Conservation (phyloP, 1,140 invertebrate species). For the Zaprionus ghesquierei region DNA sequence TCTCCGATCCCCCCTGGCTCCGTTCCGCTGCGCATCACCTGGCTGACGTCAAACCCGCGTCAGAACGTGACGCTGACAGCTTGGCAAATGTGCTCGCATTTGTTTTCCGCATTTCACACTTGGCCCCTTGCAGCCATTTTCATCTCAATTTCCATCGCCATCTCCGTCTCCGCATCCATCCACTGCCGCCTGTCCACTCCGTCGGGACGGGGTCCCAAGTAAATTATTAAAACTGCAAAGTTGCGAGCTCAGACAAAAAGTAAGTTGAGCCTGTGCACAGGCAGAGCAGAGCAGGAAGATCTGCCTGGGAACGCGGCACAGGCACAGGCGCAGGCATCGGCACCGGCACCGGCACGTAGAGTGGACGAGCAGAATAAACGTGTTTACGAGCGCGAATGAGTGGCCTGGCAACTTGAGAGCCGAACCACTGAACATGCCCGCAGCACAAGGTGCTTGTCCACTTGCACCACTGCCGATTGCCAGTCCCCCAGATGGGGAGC, state of each 20-base stretch:
- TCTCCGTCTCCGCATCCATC: background rate
- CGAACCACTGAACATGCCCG: background rate
- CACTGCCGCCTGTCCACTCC: conserved; percentile 16
- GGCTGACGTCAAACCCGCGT: conserved; percentile 4
- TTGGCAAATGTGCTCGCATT: conserved; percentile 45
- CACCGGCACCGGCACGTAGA: too few species aligned
- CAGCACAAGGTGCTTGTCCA: background rate
- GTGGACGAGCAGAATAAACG: conserved; percentile 29
- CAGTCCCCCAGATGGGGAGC: background rate
- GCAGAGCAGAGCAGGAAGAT: background rate
- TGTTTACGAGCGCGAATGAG: conserved; percentile 51
- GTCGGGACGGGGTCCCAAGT: conserved; percentile 7
- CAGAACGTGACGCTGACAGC: conserved; percentile 27
- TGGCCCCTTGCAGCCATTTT: background rate
- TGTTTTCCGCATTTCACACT: conserved; percentile 28
- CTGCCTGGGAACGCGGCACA: background rate
- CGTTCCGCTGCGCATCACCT: background rate
- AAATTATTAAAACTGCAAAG: conserved; percentile 60
- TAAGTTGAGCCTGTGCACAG: background rate
- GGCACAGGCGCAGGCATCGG: background rate
- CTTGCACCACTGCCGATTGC: background rate
- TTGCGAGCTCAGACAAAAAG: conserved; percentile 26
- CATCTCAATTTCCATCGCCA: conserved; percentile 17
- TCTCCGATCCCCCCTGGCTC: background rate
- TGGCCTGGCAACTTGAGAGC: conserved; percentile 5